phyloP scores from a whole-genome alignment of 2,888 invertebrate genomes.

The Sphaerophoria taeniata region DNA sequence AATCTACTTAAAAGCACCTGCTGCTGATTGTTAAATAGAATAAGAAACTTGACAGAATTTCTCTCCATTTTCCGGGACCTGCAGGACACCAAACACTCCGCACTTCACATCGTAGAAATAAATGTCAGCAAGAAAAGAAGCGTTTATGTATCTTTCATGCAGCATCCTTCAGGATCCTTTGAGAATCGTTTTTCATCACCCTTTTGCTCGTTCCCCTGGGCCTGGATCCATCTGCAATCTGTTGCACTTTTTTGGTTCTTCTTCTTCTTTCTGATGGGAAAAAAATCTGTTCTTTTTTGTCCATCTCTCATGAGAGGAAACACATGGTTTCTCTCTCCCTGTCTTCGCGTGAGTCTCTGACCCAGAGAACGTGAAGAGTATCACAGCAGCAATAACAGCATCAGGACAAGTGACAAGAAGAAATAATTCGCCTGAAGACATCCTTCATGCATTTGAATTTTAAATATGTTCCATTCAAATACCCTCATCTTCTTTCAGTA shows the following conservation, averaged over 20 bases:
- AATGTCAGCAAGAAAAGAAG: not conserved
- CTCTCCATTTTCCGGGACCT: not conserved
- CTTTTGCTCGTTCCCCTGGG: not conserved
- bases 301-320: not conserved
- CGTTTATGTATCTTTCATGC: not conserved
- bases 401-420: not conserved
- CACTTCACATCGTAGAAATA: not conserved
- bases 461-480: not conserved
- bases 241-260: not conserved
- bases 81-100: too few species aligned
- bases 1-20: not conserved
- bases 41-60: not conserved
- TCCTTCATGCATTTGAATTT: not conserved
- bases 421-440: not conserved
- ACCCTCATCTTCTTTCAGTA: not conserved
- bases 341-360: not conserved
- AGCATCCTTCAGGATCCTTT: not conserved
- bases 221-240: not conserved
- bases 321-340: not conserved
- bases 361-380: not conserved
- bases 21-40: not conserved
- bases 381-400: not conserved
- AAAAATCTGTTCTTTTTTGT: not conserved
- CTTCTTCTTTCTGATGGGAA: not conserved
- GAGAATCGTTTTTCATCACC: not conserved